Base-by-base conservation (phyloP, 2,113 vertebrate genomes). In the Solea solea region DNA sequence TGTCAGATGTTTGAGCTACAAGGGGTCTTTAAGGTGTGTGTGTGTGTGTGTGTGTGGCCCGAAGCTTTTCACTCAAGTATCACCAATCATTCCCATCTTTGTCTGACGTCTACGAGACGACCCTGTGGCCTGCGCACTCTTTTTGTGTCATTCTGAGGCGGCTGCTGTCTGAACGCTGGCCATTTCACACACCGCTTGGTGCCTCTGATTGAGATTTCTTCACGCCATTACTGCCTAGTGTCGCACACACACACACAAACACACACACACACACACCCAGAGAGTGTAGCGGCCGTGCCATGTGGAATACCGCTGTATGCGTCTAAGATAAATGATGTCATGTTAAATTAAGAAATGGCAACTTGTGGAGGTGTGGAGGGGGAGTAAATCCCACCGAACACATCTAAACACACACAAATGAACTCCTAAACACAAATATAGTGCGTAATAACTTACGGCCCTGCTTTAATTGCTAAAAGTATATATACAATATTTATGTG, bases 141-240 rank as follows among this genome's bases (percentile, higher is more conserved):
- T n/a, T n/a, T n/a, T n/a, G n/a, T n/a, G n/a, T 86, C 69, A 80
- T 90, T 83, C 74, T 1, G 56, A 50, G 86, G 69, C 76, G 72
- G 69, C 65, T 74, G 44, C 72, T 74, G 59, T 67, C 71, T 81
- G 64, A 84, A 78, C 84, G 78, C 78, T 74, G 74, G 76, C 59
- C 62, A 83, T 86, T 88, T 90, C 71, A 84, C 82, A 87, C 78
- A 72, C 69, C 40, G 46, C 75, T 86, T 86, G 83, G 68, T 74
- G 63, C 58, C 62, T 67, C 61, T 83, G 81, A 84, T 81, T 82
- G 81, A 84, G 71, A 78, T 82, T 90, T 81, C 59, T 77, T 68
- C 62, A 57, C 41, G 8, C 83, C 64, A 72, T 86, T 79, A 80
- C 61, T 82, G 81, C 78, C 63, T 62, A 45, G 16, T 41, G 41